These are phyloP conservation scores for Hydrozoanthus gracilis DNA, from an alignment of 92 coral and sea anemone genomes.

Conservation along the genomic window DNA sequence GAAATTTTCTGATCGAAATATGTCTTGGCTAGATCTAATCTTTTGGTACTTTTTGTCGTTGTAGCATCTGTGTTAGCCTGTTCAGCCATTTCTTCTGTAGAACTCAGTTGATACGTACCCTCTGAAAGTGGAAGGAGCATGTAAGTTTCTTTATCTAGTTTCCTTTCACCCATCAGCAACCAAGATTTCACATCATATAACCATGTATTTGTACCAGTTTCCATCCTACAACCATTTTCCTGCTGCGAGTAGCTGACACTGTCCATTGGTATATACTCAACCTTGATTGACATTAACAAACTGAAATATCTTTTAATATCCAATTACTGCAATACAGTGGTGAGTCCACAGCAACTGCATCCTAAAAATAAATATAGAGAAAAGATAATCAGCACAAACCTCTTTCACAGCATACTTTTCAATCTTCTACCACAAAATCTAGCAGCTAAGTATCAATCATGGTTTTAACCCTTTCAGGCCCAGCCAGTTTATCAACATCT, in stretches of 20 bases:
- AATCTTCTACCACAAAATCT: no score
- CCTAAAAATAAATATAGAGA: not conserved
- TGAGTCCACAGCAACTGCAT: not conserved
- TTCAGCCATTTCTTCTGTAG: not conserved
- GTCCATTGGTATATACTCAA: conserved; percentile 40
- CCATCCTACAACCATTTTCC: not conserved
- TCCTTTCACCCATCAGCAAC: not conserved
- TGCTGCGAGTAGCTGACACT: conserved; percentile 7
- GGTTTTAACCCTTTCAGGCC: no score
- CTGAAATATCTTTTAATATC: not conserved
- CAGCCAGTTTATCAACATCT: no score
- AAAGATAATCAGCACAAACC: not conserved
- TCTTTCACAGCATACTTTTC: no score
- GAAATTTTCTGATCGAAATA: conserved; percentile 89
- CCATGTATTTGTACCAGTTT: conserved; percentile 19
- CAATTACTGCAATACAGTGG: conserved; percentile 1
- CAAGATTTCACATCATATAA: not conserved
- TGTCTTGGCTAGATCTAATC: conserved; percentile 59
- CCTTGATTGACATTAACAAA: conserved; percentile 22
- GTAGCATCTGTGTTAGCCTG: not conserved
- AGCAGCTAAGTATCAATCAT: no score
- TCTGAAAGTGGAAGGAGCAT: conserved; percentile 34
- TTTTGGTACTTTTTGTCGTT: not conserved
- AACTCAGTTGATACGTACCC: not conserved
- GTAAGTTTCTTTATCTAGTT: not conserved